Conservation (phyloP, 2,113 vertebrate genomes). For the Chamaetylas fuelleborni region DNA sequence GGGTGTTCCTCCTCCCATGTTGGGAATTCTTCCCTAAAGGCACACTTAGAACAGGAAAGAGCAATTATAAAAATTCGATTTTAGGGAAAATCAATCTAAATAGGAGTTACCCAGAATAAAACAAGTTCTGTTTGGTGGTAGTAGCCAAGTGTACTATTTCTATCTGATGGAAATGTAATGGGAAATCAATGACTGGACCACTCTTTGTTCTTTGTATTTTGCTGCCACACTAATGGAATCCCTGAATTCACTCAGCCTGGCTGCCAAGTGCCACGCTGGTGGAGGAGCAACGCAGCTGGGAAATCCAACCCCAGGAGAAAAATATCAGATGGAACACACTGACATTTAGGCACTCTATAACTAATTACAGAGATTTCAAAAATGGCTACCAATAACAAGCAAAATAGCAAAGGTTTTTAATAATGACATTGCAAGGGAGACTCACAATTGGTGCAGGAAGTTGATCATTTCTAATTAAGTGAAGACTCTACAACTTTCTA, state of each 20-base stretch:
- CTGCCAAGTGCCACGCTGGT: neutral
- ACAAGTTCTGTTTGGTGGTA: neutral
- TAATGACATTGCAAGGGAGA: neutral
- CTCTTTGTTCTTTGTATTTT: neutral
- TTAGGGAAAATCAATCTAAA: constrained; percentile 35
- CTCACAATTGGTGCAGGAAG: neutral
- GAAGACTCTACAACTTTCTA: neutral
- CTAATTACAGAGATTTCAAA: neutral
- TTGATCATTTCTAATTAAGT: neutral
- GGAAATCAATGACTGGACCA: constrained; percentile 24
- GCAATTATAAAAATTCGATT: constrained; percentile 3
- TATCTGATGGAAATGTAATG: constrained; percentile 20
- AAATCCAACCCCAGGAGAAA: neutral
- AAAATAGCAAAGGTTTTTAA: neutral
- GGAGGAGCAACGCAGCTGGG: neutral
- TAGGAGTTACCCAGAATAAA: constrained; percentile 2
- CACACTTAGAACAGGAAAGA: neutral
- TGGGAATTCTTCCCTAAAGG: neutral
- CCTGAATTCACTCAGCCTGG: neutral
- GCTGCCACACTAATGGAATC: neutral
- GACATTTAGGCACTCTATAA: neutral
- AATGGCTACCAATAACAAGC: neutral
- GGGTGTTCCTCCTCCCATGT: neutral
- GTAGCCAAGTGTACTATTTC: neutral
- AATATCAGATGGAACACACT: neutral